These are phyloP conservation scores for Linepithema humile DNA, from an alignment of 1,140 invertebrate genomes.

Conservation along the genomic window DNA sequence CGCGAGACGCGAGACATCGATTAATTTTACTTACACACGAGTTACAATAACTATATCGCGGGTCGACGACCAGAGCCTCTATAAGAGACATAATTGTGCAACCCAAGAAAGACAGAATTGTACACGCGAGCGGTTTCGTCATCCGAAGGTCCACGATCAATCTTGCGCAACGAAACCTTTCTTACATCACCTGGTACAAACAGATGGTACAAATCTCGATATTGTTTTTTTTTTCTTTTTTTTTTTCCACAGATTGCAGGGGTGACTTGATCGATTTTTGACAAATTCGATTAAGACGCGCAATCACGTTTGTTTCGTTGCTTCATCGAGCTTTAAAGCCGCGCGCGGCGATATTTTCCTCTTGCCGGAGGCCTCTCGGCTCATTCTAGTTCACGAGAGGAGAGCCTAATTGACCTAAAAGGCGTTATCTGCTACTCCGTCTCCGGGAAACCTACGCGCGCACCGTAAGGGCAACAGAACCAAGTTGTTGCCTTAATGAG, in stretches of 20 bases:
- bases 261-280: background rate
- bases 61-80: background rate
- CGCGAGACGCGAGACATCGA: background rate
- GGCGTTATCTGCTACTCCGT: slow-evolving; percentile 67
- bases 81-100: background rate
- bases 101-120: background rate
- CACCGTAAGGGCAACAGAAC: slow-evolving; percentile 57
- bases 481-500: slow-evolving; percentile 78
- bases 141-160: background rate
- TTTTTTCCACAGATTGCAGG: background rate
- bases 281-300: slow-evolving; percentile 16
- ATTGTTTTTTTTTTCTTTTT: background rate
- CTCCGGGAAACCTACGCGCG: slow-evolving; percentile 54
- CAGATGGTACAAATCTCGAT: background rate
- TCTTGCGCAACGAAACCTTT: background rate
- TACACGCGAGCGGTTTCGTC: background rate
- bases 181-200: background rate
- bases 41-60: slow-evolving; percentile 28
- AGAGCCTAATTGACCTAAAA: slow-evolving; percentile 74
- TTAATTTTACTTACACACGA: slow-evolving; percentile 32
- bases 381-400: slow-evolving; percentile 42
- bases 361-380: background rate
- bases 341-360: slow-evolving; percentile 17
- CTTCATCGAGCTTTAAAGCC: background rate
- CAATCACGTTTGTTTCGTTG: background rate